Evolutionary conservation across 2,888 invertebrate genomes (phyloP), one percentile per base, ranked within the genome.

Genomic region (Allacma fusca): DNA sequence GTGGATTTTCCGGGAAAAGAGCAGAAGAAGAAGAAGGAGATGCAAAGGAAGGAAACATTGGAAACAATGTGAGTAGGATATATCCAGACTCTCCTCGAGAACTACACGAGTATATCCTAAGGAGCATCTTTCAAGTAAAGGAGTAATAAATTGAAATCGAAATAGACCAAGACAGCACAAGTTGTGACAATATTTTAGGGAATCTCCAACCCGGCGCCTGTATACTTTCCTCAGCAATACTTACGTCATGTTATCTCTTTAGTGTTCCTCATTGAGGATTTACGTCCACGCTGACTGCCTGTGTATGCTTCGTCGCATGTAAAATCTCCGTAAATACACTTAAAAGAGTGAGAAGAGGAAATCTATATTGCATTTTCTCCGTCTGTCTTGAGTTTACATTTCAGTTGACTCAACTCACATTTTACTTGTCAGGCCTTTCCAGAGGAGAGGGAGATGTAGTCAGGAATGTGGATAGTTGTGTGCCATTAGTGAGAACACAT

Each of bases 131-230:
- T 62, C 62, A 62, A 62, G 62, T 72, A 24, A 23, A 64, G 26
- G 34, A 40, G 43, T 70, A 70, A 76, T 76, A 76, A 76, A 76
- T 76, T 70, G 76, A 26, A 64, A 76, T 76, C 62, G 76, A 76
- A 76, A 76, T 76, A 70, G 76, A 76, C 70, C 70, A 76, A 70
- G 76, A 76, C 75, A 74, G 50, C 62, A 62, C 69, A 70, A 76
- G 70, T 69, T 76, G 70, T 62, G 76, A 76, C 76, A 70, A 76
- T 76, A 76, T 76, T 64, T 76, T 69, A 43, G 12, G 24, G 26
- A 68, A 23, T 68, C 40, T 68, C 34, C 34, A 68, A 34, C 59
- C 13, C 59, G 59, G 72, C 72, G 59, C 72, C 62, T 23, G 13
- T 21, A 69, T 69, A 9, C 43, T 69, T 69, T 69, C 16, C 26